Conservation (phyloP, 2,888 invertebrate genomes). For the Rhaphigaster nebulosa region DNA sequence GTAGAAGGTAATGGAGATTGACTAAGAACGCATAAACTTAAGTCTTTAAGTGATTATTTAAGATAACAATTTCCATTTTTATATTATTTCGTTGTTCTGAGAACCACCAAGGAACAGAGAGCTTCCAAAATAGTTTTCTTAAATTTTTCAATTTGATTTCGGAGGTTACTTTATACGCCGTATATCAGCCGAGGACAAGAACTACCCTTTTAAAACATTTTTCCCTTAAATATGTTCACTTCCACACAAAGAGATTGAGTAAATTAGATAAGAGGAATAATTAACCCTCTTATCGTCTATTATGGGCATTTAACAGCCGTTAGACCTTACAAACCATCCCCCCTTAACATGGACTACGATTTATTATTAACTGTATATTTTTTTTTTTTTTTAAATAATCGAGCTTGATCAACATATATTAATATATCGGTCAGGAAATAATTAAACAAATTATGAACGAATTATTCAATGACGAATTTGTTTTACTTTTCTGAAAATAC, state of each 20-base stretch:
- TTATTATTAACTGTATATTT: neutral
- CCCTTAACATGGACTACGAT: neutral
- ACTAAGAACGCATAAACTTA: no score
- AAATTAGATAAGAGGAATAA: neutral
- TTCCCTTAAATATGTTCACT: neutral
- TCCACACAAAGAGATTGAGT: neutral
- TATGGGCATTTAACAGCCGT: neutral
- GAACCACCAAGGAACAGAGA: no score
- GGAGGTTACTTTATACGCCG: neutral
- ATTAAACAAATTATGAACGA: no score
- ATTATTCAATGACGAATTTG: no score
- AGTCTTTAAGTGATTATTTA: no score
- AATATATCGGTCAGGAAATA: no score
- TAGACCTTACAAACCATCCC: neutral
- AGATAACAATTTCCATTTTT: no score
- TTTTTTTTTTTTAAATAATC: no score
- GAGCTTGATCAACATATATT: no score
- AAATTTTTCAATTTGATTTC: neutral
- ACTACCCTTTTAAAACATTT: neutral
- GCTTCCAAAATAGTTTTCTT: neutral
- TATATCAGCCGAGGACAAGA: neutral
- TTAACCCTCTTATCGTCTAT: neutral
- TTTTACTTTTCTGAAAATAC: no score
- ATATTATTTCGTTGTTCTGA: no score
- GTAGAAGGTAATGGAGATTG: no score